Base-by-base conservation (phyloP, 2,888 invertebrate genomes). In the Dicycla oo region DNA sequence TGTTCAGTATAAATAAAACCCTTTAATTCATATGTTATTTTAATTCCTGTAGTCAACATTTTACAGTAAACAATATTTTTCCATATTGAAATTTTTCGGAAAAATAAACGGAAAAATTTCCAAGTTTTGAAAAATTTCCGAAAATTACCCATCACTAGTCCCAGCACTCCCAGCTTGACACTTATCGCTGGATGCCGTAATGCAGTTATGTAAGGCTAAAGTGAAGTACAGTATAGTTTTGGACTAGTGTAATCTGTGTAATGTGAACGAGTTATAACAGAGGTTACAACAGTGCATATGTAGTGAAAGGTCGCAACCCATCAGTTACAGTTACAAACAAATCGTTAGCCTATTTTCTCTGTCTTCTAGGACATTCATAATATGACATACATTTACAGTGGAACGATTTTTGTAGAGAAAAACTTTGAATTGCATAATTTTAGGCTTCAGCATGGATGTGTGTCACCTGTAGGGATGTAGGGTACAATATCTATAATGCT, bases 221-320 rank as follows among this genome's bases (percentile, higher is more conserved):
- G n/a, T 49, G 26, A 8, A 30, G 38, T 38, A 38, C n/a, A 6
- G n/a, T 13, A 20, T 18, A 30, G 3, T 49, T 68, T 40, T 30
- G 4, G n/a, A 49, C 23, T 45, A 38, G 38, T 30, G 38, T 75
- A 40, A 54, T 73, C 30, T 75, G 30, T 67, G 66, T 53, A 65
- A 47, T 47, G 18, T 64, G 58, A 34, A 74, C 61, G 51, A 73
- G 40, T 74, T 47, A 34, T 61, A 53, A 67, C 45, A 66, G 79
- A 61, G 73, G 73, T 83, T 67, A 64, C 57, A 72, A 64, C 71
- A 69, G 62, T 34, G 63, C 69, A 23, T 49, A 56, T 30, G 61
- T 15, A 61, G 80, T 80, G 80, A 77, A 77, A 80, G 80, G 63
- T 54, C 51, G 57, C 53, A 56, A 20, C 23, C 45, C 73, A 57